A percentile compares a stretch with the other conserved stretches of the same genome.
Conservation (phyloP, 1,140 invertebrate genomes). For the Cyclina sinensis region DNA sequence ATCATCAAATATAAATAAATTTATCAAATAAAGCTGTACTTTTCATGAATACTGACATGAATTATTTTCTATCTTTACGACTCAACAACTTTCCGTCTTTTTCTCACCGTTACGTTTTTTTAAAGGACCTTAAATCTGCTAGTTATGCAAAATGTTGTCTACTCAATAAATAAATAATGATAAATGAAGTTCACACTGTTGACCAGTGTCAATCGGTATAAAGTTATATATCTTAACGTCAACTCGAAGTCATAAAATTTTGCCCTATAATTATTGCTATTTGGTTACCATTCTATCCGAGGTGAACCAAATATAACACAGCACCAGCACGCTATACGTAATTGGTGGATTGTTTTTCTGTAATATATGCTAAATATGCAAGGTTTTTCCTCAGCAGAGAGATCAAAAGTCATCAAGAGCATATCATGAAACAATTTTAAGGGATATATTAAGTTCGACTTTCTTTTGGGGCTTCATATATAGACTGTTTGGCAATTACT, state of each 20-base stretch:
- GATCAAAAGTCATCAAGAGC: no score
- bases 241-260: constrained; percentile 50
- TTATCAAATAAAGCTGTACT: background rate
- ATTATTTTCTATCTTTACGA: background rate
- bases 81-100: background rate
- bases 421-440: no score
- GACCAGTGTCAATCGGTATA: constrained; percentile 59
- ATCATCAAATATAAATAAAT: constrained; percentile 7
- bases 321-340: background rate
- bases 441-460: no score
- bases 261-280: constrained; percentile 61
- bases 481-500: no score
- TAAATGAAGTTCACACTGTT: constrained; percentile 9
- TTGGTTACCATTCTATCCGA: constrained; percentile 32
- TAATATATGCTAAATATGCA: background rate
- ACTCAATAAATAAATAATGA: no score
- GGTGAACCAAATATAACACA: background rate
- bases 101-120: no score
- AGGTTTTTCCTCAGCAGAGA: no score
- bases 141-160: constrained; percentile 33
- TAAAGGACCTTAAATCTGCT: constrained; percentile 5
- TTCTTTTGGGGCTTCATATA: no score
- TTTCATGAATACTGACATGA: constrained; percentile 7
- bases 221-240: constrained; percentile 52
- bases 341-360: background rate